A percentile compares a stretch with the other conserved stretches of the same genome.
phyloP scores from a whole-genome alignment of 2,888 invertebrate genomes.

The Perithous albicinctus region DNA sequence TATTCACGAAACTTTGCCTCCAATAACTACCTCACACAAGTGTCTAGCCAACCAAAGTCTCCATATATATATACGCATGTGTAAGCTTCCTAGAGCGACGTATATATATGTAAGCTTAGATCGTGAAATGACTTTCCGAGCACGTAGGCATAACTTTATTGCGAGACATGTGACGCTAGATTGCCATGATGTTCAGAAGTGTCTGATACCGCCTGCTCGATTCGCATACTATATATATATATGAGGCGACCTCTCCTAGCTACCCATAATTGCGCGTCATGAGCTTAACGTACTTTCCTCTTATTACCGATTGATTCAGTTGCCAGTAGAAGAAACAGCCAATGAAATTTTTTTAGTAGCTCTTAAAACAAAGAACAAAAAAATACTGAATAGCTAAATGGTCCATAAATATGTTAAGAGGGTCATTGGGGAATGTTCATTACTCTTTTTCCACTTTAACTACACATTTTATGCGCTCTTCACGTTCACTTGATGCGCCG shows the following conservation, averaged over 20 bases:
- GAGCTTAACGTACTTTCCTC: conserved; percentile 21
- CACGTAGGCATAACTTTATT: conserved; percentile 68
- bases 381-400: conserved; percentile 36
- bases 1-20: conserved; percentile 63
- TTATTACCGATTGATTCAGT: conserved; percentile 34
- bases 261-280: background rate
- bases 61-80: conserved; percentile 20
- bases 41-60: conserved; percentile 46
- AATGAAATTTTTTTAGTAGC: conserved; percentile 11
- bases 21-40: conserved; percentile 47
- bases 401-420: conserved; percentile 54
- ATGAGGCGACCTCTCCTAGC: conserved; percentile 8
- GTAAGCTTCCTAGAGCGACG: conserved; percentile 33
- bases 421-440: conserved; percentile 49
- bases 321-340: background rate
- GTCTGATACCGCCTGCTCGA: conserved; percentile 18
- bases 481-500: conserved; percentile 8
- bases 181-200: conserved; percentile 48
- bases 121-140: conserved; percentile 61
- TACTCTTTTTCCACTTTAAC: conserved; percentile 6
- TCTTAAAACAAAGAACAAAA: too few relatives aligned
- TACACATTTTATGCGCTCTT: conserved; percentile 39
- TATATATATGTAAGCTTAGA: conserved; percentile 7
- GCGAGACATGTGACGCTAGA: conserved; percentile 66
- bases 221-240: conserved; percentile 15